Base-by-base conservation (phyloP, 2,888 invertebrate species). In the Cecidostiba fungosa region DNA sequence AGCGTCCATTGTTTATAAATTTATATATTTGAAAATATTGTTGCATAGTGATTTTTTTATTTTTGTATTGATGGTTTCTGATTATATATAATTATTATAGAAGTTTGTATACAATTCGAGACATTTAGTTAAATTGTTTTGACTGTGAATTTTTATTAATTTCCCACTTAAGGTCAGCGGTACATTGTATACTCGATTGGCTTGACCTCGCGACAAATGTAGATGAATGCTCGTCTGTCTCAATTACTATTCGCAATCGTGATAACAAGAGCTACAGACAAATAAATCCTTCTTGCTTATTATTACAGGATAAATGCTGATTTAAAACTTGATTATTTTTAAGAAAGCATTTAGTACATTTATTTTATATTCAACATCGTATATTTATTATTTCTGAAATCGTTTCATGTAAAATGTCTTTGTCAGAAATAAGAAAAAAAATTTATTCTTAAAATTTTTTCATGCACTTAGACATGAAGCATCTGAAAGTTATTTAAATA, bases 201-300 rank as follows among this genome's bases (percentile, higher is more conserved):
- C 79, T 79, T 50, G 79, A 82, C 85, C 79, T 82, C 76, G 73
- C 10, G 23, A 54, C 78, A 82, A 79, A 82, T 70, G 59, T 82
- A 59, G 85, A 82, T 82, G 72, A 85, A 82, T 85, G 79, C 74
- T 26, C n/a, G 76, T 70, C 36, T 77, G 54, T 74, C 70, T 79
- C 78, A 66, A 84, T 85, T 85, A 85, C 70, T 77, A 76, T 74
- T 85, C 59, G 82, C 70, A 85, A 79, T 85, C 69, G 47, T 73
- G 77, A 70, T 82, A 79, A 82, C 70, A 79, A 54, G 76, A 82
- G 47, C 32, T 59, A 77, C 82, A 70, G 79, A 82, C 79, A 76
- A 76, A 85, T 79, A 74, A 85, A 82, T 74, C 79, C n/a, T 82
- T 73, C 70, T 19, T 74, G 32, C 32, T 47, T 80, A 70, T 54